Base-by-base conservation (phyloP, 2,113 vertebrate genomes). In the Jaculus jaculus region DNA sequence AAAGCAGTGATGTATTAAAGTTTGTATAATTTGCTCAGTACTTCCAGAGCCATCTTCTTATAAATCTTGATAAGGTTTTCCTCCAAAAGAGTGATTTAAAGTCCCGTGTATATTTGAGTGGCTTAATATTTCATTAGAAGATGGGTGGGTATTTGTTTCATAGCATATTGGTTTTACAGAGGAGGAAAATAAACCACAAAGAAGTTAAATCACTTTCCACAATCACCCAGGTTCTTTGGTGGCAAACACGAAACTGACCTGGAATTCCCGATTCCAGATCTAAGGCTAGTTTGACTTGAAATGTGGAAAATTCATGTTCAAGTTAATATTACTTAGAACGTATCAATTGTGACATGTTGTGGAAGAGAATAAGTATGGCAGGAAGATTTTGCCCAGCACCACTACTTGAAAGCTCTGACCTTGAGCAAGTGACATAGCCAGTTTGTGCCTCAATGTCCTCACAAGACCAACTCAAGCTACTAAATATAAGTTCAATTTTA, bases 1-100 rank as follows among this genome's bases (percentile, higher is more conserved):
- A 61, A 96, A 61, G 87, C 42, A 69, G 60, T 92, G 34, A 91
- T 72, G 58, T 89, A 17, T n/a, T 96, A 93, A 96, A 91, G 15
- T 51, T 69, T 91, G 26, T 73, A 26, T 87, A 89, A 65, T 68
- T 34, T 54, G 72, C 28, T 92, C 72, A 42, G 39, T 13, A 0
- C 63, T 89, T 93, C 87, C 73, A 51, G 75, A 93, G 86, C 54
- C 37, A 89, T 30, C 28, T 20, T 96, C 51, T 87, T 81, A 39
- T 89, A 95, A 60, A 63, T 34, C 84, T 73, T 80, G 32, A 94
- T 37, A 82, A n/a, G 1, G 54, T 66, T 91, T 92, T 68, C 15
- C 20, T 86, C 9, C 75, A 80, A 75, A 83, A 79, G 3, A 66
- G 39, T 84, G 60, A 71, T 3, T 68, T 39, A 75, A 80, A 23